Conservation (phyloP, 2,113 vertebrate genomes). For the Callithrix jacchus region DNA sequence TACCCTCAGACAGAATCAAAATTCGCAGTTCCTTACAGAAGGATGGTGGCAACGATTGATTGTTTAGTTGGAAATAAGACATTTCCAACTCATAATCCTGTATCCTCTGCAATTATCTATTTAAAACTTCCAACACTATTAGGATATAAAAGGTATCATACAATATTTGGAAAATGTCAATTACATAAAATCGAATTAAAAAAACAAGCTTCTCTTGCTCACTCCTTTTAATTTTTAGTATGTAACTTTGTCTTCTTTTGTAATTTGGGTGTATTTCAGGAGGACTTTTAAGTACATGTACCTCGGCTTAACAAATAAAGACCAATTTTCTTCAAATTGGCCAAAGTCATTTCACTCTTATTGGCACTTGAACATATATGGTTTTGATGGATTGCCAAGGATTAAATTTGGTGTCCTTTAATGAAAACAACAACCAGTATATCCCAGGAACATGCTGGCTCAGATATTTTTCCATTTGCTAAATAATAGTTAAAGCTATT, state of each 20-base stretch:
- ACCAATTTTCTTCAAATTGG: not conserved
- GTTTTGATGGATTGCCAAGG: slow-evolving; percentile 27
- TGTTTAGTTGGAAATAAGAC: not conserved
- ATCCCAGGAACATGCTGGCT: not conserved
- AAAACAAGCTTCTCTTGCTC: slow-evolving; percentile 3
- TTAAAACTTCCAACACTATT: not conserved
- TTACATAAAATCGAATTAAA: not conserved
- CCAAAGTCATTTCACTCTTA: slow-evolving; percentile 49
- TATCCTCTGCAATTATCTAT: not conserved
- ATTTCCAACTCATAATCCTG: slow-evolving; percentile 44
- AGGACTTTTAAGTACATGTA: slow-evolving; percentile 54
- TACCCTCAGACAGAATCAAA: slow-evolving; percentile 37
- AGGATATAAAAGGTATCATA: not conserved
- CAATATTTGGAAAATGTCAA: slow-evolving; percentile 17
- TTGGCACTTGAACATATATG: slow-evolving; percentile 38
- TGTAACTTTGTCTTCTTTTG: slow-evolving; percentile 50
- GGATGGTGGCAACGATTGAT: slow-evolving; percentile 33
- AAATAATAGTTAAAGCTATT: slow-evolving; percentile 45
- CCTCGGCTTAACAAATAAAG: slow-evolving; percentile 48
- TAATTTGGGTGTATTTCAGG: slow-evolving; percentile 44
- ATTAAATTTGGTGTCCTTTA: slow-evolving; percentile 40
- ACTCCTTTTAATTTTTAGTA: slow-evolving; percentile 4
- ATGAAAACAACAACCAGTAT: not conserved
- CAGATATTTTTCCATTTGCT: slow-evolving; percentile 26
- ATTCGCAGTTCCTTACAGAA: not conserved